Base-by-base conservation (phyloP, 2,797 vertebrate genomes). In the Threskiornis aethiopicus region DNA sequence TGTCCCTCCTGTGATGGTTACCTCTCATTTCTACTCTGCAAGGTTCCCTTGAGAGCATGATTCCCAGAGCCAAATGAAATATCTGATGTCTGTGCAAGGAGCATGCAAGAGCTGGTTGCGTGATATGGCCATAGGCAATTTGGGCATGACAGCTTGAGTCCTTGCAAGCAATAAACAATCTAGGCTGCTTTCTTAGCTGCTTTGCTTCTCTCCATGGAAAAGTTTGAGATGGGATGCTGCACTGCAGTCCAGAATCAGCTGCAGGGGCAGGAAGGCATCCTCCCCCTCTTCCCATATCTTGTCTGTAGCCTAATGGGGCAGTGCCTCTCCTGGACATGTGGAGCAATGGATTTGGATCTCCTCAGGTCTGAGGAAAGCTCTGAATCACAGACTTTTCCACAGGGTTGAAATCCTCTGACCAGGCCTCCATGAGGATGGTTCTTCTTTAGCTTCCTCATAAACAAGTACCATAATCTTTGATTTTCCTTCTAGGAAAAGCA, bases 401-500 rank as follows among this genome's bases (percentile, higher is more conserved):
- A 41, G 33, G 10, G 4, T n/a, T 87, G 21, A 82, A 29, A 46
- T 88, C 16, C 24, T 89, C 44, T 64, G 17, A n/a, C 8, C 26
- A 51, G n/a, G 16, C 15, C 29, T 85, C 29, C 26, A 6, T 0
- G 1, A 54, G 7, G 5, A 10, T 33, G 7, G 3, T 42, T 80
- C 31, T 47, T 82, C 35, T 73, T 85, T 21, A 59, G 6, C 21
- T 61, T 94, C 83, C 64, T 49, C 54, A 77, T 69, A 80, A 92
- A 71, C n/a, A 58, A 71, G 21, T 10, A 71, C 33, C 16, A 71
- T 44, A 44, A 71, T 52, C 31, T 93, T 76, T 69, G 52, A 47
- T 91, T 94, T 96, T 96, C 94, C 97, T 97, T 97, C 93, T 96
- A 97, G 95, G 95, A 94, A 96, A 95, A 92, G 52, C 67, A 75